phyloP scores from a whole-genome alignment of 1,140 invertebrate genomes.

The Drosophila yakuba region DNA sequence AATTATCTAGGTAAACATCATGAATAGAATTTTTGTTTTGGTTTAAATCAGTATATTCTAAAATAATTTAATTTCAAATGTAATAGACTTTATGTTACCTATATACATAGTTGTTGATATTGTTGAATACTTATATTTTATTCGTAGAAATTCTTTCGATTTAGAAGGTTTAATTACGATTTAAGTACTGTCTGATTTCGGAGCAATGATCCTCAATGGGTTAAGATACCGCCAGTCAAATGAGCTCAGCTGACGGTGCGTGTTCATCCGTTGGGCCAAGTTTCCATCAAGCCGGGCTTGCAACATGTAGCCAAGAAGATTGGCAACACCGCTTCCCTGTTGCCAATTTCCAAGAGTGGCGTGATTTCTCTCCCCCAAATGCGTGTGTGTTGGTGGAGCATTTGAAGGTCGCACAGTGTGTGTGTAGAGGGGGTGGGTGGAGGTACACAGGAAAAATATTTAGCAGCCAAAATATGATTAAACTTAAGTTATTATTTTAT shows the following conservation, averaged over 20 bases:
- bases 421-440: slow-evolving; percentile 15
- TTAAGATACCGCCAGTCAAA: slow-evolving; percentile 30
- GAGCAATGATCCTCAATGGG: background rate
- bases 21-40: too few species aligned
- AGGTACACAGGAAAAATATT: slow-evolving; percentile 8
- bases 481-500: too few species aligned
- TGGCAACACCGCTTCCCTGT: slow-evolving; percentile 62
- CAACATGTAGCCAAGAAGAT: slow-evolving; percentile 60
- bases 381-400: slow-evolving; percentile 45
- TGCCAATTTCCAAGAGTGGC: slow-evolving; percentile 51
- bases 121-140: too few species aligned
- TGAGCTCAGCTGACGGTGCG: slow-evolving; percentile 47
- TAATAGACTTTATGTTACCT: too few species aligned
- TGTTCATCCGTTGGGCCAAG: slow-evolving; percentile 68
- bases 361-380: slow-evolving; percentile 43
- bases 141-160: too few species aligned
- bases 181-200: too few species aligned
- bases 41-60: too few species aligned
- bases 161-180: too few species aligned
- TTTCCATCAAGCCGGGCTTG: slow-evolving; percentile 57
- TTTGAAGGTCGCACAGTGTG: slow-evolving; percentile 72
- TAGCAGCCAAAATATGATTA: too few species aligned
- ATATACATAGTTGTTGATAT: too few species aligned
- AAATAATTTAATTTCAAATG: too few species aligned
- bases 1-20: too few species aligned